These are phyloP conservation scores for Ephestia elutella DNA, from an alignment of 1,140 invertebrate genomes.

Conservation along the genomic window DNA sequence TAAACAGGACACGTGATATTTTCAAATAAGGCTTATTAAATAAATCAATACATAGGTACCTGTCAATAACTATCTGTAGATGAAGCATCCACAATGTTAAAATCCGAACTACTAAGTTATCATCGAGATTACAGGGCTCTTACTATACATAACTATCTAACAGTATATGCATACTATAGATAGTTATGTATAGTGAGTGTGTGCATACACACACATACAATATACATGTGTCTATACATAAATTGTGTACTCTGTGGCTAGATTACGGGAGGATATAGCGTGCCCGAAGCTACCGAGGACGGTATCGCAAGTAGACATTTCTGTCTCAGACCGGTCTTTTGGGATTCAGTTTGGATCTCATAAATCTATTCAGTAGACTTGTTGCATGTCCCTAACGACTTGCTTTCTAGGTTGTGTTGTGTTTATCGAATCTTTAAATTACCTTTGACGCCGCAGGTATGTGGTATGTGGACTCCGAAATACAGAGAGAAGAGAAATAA, in stretches of 20 bases:
- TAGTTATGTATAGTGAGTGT: no score
- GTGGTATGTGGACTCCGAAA: not conserved
- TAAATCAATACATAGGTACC: no score
- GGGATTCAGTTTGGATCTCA: slow-evolving; percentile 8
- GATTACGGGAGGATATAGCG: not conserved
- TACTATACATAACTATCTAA: no score
- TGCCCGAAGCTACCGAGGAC: not conserved
- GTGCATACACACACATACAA: no score
- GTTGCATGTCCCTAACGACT: slow-evolving; percentile 7
- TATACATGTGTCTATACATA: no score
- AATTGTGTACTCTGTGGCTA: not conserved
- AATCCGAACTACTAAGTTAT: no score
- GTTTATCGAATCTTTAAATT: slow-evolving; percentile 6
- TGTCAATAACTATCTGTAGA: no score
- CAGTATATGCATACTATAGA: no score
- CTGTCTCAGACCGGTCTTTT: slow-evolving; percentile 2
- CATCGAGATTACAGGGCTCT: no score
- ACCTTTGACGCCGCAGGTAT: not conserved
- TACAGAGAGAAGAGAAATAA: not conserved
- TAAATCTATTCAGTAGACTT: slow-evolving; percentile 7
- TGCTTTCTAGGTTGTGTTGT: not conserved
- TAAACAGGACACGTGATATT: no score
- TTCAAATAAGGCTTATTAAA: no score
- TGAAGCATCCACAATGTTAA: no score
- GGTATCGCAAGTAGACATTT: not conserved